phyloP scores from a whole-genome alignment of 2,113 vertebrate species.

The Bucco capensis region DNA sequence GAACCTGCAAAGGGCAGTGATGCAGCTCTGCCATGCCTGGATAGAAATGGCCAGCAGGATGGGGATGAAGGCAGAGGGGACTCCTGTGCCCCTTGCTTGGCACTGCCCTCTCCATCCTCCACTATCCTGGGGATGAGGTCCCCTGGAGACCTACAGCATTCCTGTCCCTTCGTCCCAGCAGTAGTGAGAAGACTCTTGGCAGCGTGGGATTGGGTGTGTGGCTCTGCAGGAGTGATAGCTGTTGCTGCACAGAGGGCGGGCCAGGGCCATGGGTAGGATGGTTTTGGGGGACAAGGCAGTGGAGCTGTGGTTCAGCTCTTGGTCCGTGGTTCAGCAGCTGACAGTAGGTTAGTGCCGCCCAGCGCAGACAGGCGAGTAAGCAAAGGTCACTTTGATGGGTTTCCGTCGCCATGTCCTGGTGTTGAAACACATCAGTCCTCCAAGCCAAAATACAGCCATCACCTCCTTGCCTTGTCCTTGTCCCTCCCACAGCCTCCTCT shows the following conservation, averaged over 20 bases:
- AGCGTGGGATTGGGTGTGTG: accelerated
- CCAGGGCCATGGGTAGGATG: accelerated
- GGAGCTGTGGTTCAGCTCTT: neutral
- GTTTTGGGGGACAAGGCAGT: neutral
- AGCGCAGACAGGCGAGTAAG: neutral
- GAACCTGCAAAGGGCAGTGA: neutral
- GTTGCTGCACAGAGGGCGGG: neutral
- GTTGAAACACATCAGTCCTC: neutral
- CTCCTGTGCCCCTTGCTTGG: accelerated
- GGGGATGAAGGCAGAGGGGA: neutral
- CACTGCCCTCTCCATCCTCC: neutral
- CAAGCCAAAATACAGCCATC: accelerated
- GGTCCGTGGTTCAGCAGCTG: neutral
- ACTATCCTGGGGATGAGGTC: accelerated
- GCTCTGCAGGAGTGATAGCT: accelerated
- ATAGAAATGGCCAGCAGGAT: neutral
- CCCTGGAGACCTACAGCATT: accelerated
- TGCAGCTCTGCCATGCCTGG: accelerated
- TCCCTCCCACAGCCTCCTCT: neutral
- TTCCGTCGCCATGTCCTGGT: accelerated
- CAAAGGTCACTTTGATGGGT: neutral
- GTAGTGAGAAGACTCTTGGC: too few species aligned
- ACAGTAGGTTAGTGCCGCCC: neutral
- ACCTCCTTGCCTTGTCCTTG: neutral
- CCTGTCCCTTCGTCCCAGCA: neutral